These are phyloP conservation scores for Nysson spinosus DNA, from an alignment of 2,888 invertebrate species.

Conservation along the genomic window DNA sequence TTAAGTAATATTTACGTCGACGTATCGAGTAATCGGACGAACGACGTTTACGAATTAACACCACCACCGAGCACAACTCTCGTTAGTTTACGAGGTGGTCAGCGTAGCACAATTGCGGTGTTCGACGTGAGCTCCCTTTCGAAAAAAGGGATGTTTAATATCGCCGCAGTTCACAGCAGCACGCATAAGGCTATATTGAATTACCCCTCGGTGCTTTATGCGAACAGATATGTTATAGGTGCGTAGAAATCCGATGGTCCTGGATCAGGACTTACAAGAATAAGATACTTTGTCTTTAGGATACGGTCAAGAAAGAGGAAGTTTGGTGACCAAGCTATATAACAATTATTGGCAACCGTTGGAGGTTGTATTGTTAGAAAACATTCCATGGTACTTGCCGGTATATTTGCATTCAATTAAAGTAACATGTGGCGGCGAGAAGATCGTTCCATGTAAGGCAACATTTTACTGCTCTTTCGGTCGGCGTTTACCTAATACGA, in stretches of 20 bases:
- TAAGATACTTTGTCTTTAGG: slow-evolving; percentile 78
- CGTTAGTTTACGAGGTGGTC: slow-evolving; percentile 84
- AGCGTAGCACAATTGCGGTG: slow-evolving; percentile 83
- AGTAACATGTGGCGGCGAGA: slow-evolving; percentile 80
- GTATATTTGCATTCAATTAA: slow-evolving; percentile 93
- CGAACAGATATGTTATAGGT: slow-evolving; percentile 87
- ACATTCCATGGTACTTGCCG: slow-evolving; percentile 94
- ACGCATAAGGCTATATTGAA: slow-evolving; percentile 79
- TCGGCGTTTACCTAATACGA: too few relatives aligned
- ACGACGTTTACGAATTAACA: slow-evolving; percentile 82
- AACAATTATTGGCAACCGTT: slow-evolving; percentile 88
- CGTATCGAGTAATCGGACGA: slow-evolving; percentile 81
- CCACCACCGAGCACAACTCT: slow-evolving; percentile 82
- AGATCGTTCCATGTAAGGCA: slow-evolving; percentile 79
- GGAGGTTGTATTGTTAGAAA: slow-evolving; percentile 90
- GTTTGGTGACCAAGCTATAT: slow-evolving; percentile 90
- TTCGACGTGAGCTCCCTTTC: slow-evolving; percentile 81
- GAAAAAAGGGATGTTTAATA: slow-evolving; percentile 81
- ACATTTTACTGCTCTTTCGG: neutral
- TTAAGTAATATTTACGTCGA: slow-evolving; percentile 91
- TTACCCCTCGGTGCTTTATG: slow-evolving; percentile 85
- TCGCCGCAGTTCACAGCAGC: slow-evolving; percentile 81
- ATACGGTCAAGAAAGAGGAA: slow-evolving; percentile 94
- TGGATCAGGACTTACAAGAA: neutral
- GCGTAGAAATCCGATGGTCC: slow-evolving; percentile 22